Percentiles rank a stretch among this genome's conserved stretches.
Conservation (phyloP, 2,113 vertebrate genomes). For the Calidris pugnax region DNA sequence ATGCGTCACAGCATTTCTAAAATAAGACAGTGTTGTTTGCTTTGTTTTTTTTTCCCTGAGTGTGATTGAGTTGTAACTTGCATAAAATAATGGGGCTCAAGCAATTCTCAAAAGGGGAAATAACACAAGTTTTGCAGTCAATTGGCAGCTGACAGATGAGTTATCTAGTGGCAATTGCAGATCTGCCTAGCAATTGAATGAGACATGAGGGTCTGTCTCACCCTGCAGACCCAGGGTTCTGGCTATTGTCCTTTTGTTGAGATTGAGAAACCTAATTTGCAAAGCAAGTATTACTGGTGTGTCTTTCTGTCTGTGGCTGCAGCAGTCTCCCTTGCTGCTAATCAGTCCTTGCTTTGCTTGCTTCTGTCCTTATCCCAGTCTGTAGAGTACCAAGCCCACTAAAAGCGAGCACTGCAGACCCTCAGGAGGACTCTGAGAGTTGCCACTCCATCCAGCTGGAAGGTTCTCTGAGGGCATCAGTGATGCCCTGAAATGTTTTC, state of each 20-base stretch:
- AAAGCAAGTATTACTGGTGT: not conserved
- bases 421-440: not conserved
- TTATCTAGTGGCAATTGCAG: not conserved
- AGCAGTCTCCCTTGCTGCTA: not conserved
- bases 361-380: not conserved
- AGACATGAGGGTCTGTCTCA: not conserved
- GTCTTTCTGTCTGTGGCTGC: not conserved
- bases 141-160: not conserved
- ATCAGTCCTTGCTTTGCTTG: not conserved
- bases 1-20: not conserved
- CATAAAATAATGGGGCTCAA: not conserved
- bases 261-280: not conserved
- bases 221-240: not conserved
- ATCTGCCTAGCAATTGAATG: not conserved
- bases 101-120: not conserved
- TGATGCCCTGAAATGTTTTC: not conserved
- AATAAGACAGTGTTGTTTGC: not conserved
- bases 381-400: not conserved
- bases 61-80: conserved; percentile 11
- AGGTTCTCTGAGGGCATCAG: not conserved
- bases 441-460: not conserved
- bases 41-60: not conserved
- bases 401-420: not conserved
- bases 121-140: not conserved
- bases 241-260: not conserved